phyloP scores from a whole-genome alignment of 2,113 vertebrate genomes.

The Siniperca chuatsi region DNA sequence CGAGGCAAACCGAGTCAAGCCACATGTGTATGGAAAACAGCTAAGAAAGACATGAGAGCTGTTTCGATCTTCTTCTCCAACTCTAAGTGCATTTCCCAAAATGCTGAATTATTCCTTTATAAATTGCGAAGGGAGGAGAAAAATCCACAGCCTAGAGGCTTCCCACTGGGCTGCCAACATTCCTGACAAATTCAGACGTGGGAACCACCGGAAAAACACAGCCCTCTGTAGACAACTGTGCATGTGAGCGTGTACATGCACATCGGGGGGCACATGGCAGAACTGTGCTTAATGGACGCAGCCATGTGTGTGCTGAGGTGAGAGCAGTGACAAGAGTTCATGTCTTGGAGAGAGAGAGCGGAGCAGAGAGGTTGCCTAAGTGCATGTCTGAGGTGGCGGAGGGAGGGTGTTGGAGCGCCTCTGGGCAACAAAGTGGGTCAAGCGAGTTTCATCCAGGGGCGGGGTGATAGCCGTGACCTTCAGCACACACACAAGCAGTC shows the following conservation, averaged over 20 bases:
- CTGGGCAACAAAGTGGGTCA: constrained; percentile 66
- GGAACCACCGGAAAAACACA: constrained; percentile 68
- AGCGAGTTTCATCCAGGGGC: constrained; percentile 29
- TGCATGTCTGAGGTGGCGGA: constrained; percentile 35
- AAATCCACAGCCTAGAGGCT: constrained; percentile 44
- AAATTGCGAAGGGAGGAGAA: constrained; percentile 14
- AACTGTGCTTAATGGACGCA: constrained; percentile 53
- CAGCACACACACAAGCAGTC: constrained; percentile 1
- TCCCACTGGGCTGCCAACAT: constrained; percentile 68
- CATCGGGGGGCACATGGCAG: not conserved
- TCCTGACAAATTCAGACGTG: constrained; percentile 73
- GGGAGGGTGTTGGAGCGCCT: constrained; percentile 26
- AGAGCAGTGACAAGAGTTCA: constrained; percentile 48
- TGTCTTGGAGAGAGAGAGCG: constrained; percentile 10
- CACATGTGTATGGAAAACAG: no score
- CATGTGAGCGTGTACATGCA: not conserved
- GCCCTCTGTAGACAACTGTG: constrained; percentile 35
- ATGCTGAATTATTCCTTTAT: constrained; percentile 15
- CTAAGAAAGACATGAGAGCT: not conserved
- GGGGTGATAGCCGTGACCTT: constrained; percentile 50
- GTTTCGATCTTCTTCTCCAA: not conserved
- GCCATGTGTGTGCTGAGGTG: constrained; percentile 48
- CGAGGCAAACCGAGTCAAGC: no score
- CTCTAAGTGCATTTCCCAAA: constrained; percentile 1
- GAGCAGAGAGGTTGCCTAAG: constrained; percentile 41